phyloP scores from a whole-genome alignment of 2,888 invertebrate genomes.

The Luperina testacea region DNA sequence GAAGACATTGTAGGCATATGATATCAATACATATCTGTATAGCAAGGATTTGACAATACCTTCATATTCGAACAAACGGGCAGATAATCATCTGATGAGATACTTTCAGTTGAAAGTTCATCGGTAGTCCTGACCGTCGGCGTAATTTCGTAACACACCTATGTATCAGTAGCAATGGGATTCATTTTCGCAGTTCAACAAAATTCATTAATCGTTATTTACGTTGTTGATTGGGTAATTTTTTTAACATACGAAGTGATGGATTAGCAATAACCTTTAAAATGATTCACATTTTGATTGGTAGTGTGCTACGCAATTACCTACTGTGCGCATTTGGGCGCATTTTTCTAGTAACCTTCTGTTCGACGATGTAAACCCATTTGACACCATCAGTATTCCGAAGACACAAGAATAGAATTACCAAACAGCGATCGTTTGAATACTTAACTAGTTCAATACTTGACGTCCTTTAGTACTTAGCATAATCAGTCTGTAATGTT shows the following conservation, averaged over 20 bases:
- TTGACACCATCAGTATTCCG: constrained; percentile 43
- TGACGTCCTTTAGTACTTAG: constrained; percentile 35
- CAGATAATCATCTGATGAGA: background rate
- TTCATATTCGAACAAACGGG: background rate
- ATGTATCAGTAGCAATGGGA: background rate
- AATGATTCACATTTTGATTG: background rate
- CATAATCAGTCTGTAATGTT: background rate
- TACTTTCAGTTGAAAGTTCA: too few relatives aligned
- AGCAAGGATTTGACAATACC: background rate
- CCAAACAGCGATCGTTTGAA: constrained; percentile 45
- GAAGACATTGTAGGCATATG: constrained; percentile 29
- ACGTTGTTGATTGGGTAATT: background rate
- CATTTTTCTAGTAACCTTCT: background rate
- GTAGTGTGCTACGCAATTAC: background rate
- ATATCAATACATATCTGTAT: background rate
- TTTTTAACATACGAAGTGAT: background rate
- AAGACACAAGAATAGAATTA: constrained; percentile 48
- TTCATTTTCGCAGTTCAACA: background rate
- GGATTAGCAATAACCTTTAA: background rate
- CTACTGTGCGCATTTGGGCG: background rate
- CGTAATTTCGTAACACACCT: background rate
- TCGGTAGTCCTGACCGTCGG: background rate
- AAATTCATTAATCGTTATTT: background rate
- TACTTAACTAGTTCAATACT: constrained; percentile 51
- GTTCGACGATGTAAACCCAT: background rate